These are phyloP conservation scores for Myotis brandtii DNA, from an alignment of 2,113 vertebrate species.

Conservation along the genomic window DNA sequence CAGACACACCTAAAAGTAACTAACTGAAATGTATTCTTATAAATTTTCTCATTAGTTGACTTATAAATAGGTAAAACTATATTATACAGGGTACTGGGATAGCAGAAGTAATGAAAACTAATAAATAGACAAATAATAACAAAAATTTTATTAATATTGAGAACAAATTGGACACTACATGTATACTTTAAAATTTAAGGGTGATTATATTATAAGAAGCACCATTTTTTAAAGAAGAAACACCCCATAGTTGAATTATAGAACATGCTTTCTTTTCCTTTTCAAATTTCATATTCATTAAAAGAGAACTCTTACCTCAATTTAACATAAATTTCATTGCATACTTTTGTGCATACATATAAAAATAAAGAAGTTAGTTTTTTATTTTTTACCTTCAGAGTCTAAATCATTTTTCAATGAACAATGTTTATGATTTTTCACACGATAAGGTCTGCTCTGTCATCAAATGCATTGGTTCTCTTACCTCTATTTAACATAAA, in stretches of 20 bases:
- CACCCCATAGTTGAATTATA: neutral
- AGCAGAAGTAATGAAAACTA: neutral
- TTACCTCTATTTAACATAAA: neutral
- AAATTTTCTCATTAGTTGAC: neutral
- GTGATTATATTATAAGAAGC: neutral
- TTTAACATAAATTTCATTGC: neutral
- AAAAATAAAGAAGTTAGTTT: neutral
- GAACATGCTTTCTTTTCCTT: neutral
- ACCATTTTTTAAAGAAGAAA: constrained; percentile 19
- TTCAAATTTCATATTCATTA: neutral
- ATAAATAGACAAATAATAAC: neutral
- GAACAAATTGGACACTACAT: neutral
- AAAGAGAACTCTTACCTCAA: constrained; percentile 13
- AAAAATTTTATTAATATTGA: neutral
- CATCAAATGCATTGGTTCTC: too few relatives aligned
- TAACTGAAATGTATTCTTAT: neutral
- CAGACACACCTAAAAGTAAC: neutral
- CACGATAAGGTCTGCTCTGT: neutral
- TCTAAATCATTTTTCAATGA: neutral
- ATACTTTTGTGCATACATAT: neutral
- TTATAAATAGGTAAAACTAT: neutral
- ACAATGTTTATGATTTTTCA: neutral
- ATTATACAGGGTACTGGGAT: neutral
- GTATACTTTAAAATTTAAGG: neutral
- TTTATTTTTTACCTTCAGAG: neutral